These are phyloP conservation scores for Macaria notata DNA, from an alignment of 2,888 invertebrate species.

Conservation along the genomic window DNA sequence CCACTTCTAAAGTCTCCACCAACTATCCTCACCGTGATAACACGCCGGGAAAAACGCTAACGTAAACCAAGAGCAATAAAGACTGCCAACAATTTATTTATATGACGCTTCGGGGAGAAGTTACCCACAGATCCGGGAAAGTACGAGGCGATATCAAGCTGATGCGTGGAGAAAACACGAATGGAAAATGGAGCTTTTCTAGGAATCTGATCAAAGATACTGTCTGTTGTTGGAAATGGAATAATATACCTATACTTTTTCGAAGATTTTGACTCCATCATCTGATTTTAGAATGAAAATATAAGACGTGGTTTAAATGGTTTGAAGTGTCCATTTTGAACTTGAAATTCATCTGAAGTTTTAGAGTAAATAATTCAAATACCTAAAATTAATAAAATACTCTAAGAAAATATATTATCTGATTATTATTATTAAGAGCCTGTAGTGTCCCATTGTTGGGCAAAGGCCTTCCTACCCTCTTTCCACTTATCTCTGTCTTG, in stretches of 20 bases:
- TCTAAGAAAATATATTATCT: no score
- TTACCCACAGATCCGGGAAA: slow-evolving; percentile 66
- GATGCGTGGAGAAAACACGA: slow-evolving; percentile 63
- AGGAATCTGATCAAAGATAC: slow-evolving; percentile 52
- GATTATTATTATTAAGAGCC: no score
- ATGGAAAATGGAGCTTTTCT: slow-evolving; percentile 63
- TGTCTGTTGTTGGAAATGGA: slow-evolving; percentile 34
- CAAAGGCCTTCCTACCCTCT: no score
- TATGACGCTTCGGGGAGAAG: slow-evolving; percentile 79
- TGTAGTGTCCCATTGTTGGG: no score
- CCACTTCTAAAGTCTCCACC: slow-evolving; percentile 11
- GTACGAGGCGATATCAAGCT: slow-evolving; percentile 76
- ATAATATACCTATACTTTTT: background rate
- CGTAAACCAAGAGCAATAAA: slow-evolving; percentile 75
- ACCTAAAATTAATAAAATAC: no score
- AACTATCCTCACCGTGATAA: slow-evolving; percentile 42
- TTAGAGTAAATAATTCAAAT: no score
- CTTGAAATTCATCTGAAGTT: no score
- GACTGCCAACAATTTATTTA: slow-evolving; percentile 81
- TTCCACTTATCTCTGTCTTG: no score
- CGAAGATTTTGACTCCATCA: no score
- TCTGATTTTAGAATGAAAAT: no score
- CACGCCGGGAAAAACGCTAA: slow-evolving; percentile 69
- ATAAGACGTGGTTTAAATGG: no score
- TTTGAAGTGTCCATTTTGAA: no score